Conservation (phyloP, 1,140 invertebrate species). For the Brachionus plicatilis region DNA sequence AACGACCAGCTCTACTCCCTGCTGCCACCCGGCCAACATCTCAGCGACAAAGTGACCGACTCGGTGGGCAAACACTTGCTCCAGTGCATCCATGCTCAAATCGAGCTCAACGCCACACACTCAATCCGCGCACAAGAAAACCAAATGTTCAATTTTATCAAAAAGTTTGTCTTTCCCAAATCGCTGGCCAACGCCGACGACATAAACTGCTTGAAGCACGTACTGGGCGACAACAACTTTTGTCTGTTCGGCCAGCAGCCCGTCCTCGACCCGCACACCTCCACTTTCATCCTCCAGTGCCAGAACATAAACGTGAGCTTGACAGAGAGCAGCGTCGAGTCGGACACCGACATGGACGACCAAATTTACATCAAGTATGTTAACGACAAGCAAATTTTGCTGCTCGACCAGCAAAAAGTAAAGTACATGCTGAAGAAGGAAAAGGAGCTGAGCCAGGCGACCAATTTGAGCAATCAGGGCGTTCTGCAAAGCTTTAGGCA, state of each 20-base stretch:
- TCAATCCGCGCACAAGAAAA: neutral
- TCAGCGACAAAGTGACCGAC: neutral
- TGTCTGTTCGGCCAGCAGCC: neutral
- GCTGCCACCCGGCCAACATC: neutral
- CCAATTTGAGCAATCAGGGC: constrained; percentile 17
- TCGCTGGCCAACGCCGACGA: constrained; percentile 26
- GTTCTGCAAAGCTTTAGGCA: neutral
- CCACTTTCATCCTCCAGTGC: neutral
- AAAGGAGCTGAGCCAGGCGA: neutral
- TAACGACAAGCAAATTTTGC: neutral
- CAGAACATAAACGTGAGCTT: neutral
- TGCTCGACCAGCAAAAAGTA: neutral
- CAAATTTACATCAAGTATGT: constrained; percentile 5
- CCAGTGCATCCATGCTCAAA: neutral
- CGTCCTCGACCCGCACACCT: neutral
- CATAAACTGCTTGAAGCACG: constrained; percentile 10
- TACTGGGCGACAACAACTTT: neutral
- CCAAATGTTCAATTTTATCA: neutral
- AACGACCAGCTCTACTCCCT: neutral
- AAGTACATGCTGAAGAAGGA: constrained; percentile 1
- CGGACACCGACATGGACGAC: neutral
- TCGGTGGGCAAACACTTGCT: neutral
- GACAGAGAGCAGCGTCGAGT: neutral
- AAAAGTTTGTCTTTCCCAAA: constrained; percentile 33
- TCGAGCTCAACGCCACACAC: neutral